Conservation (phyloP, 2,888 invertebrate species). For the Polyploca ridens region DNA sequence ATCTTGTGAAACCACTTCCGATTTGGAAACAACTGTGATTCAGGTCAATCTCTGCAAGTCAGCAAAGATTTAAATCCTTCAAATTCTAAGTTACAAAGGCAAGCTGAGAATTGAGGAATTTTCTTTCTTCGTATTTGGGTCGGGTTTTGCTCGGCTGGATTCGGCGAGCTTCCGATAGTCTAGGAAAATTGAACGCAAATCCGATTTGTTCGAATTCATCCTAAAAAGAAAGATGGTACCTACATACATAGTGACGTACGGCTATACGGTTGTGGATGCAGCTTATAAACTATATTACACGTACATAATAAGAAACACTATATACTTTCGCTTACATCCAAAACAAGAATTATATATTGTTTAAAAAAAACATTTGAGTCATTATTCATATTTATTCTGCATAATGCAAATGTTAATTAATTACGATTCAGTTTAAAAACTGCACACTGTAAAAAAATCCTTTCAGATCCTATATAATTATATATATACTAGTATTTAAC, state of each 20-base stretch:
- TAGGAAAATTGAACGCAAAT: slow-evolving; percentile 80
- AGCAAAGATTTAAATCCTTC: slow-evolving; percentile 67
- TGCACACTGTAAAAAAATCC: not conserved
- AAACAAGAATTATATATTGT: too few relatives aligned
- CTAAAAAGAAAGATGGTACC: slow-evolving; percentile 56
- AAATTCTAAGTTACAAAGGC: slow-evolving; percentile 62
- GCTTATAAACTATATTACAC: not conserved
- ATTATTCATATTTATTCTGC: too few relatives aligned
- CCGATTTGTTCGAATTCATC: slow-evolving; percentile 73
- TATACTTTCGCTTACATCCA: not conserved
- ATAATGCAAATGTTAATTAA: too few relatives aligned
- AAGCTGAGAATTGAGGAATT: slow-evolving; percentile 58
- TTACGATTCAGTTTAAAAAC: not conserved
- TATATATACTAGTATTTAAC: not conserved
- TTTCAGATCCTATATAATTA: not conserved
- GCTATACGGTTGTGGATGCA: not conserved
- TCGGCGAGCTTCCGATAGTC: slow-evolving; percentile 69
- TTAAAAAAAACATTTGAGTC: too few relatives aligned
- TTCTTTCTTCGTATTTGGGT: slow-evolving; percentile 63
- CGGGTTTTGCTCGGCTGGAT: slow-evolving; percentile 63
- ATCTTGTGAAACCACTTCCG: slow-evolving; percentile 30
- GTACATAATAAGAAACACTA: not conserved
- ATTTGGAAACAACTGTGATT: slow-evolving; percentile 45
- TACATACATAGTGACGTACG: slow-evolving; percentile 33
- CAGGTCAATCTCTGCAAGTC: slow-evolving; percentile 58